These are phyloP conservation scores for Gambelia wislizenii DNA, from an alignment of 2,797 vertebrate species.

Conservation along the genomic window DNA sequence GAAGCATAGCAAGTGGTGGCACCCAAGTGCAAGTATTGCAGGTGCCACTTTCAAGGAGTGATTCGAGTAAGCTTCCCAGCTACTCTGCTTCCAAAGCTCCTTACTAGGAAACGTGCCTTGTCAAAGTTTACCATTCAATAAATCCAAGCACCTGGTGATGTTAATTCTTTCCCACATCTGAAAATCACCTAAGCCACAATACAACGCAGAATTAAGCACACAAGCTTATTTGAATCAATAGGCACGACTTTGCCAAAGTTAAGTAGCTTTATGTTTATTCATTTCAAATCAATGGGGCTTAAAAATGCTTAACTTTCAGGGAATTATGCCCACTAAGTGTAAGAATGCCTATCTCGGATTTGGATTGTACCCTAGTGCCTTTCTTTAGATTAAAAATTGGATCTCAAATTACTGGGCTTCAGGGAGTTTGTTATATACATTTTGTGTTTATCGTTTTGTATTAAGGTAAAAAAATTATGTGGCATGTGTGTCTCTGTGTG, in stretches of 20 bases:
- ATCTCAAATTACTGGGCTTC: not conserved
- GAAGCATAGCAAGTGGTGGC: too few relatives aligned
- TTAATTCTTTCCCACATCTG: not conserved
- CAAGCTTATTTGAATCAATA: not conserved
- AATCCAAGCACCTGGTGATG: not conserved
- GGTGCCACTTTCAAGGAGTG: too few relatives aligned
- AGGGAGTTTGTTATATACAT: not conserved
- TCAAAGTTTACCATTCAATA: not conserved
- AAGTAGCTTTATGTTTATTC: not conserved
- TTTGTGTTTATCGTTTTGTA: not conserved
- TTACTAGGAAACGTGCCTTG: not conserved
- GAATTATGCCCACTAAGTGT: not conserved
- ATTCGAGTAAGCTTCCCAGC: too few relatives aligned
- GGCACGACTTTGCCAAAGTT: not conserved
- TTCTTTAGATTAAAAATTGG: not conserved
- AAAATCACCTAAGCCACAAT: constrained; percentile 1
- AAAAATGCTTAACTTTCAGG: not conserved
- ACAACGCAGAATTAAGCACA: not conserved
- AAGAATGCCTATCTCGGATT: not conserved
- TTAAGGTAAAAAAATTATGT: not conserved
- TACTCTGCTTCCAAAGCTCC: too few relatives aligned
- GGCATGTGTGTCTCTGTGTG: not conserved
- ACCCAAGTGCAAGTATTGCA: too few relatives aligned
- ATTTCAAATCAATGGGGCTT: not conserved
- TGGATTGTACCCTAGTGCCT: not conserved